Evolutionary conservation across 2,888 invertebrate genomes (phyloP).

Genomic region (Orthosia gracilis): DNA sequence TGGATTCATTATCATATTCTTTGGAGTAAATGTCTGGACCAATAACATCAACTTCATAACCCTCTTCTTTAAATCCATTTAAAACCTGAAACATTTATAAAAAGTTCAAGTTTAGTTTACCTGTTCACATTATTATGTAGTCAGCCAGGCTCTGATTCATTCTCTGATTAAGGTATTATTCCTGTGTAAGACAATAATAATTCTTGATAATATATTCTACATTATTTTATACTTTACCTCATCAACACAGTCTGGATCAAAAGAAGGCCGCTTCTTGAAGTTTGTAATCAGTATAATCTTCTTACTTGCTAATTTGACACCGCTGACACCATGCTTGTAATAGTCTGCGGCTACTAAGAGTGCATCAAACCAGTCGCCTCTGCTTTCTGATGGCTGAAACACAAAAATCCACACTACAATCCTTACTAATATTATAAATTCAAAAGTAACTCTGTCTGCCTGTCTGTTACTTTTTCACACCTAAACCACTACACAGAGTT

Average conservation of each 20-base stretch:
- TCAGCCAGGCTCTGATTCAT: neutral
- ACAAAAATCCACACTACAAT: neutral
- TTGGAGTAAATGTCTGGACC: conserved; percentile 88
- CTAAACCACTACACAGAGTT: too few relatives aligned
- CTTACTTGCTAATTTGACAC: conserved; percentile 76
- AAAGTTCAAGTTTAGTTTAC: neutral
- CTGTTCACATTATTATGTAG: neutral
- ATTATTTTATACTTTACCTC: conserved; percentile 68
- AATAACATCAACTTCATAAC: conserved; percentile 92
- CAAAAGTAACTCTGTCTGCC: too few relatives aligned
- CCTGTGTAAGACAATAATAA: too few relatives aligned
- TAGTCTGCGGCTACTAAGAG: conserved; percentile 90
- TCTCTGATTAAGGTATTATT: too few relatives aligned
- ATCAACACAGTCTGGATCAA: conserved; percentile 86
- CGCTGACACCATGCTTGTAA: conserved; percentile 79
- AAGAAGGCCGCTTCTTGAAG: conserved; percentile 85
- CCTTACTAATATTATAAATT: neutral
- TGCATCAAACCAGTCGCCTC: conserved; percentile 93
- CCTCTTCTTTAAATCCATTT: conserved; percentile 89
- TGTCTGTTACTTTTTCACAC: too few relatives aligned
- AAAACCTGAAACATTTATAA: conserved; percentile 80
- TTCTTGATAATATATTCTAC: too few relatives aligned
- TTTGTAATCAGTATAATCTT: conserved; percentile 93
- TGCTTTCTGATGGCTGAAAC: conserved; percentile 83
- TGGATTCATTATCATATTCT: conserved; percentile 75